Conservation (phyloP, 2,888 invertebrate species). For the Gymnosoma rotundatum region DNA sequence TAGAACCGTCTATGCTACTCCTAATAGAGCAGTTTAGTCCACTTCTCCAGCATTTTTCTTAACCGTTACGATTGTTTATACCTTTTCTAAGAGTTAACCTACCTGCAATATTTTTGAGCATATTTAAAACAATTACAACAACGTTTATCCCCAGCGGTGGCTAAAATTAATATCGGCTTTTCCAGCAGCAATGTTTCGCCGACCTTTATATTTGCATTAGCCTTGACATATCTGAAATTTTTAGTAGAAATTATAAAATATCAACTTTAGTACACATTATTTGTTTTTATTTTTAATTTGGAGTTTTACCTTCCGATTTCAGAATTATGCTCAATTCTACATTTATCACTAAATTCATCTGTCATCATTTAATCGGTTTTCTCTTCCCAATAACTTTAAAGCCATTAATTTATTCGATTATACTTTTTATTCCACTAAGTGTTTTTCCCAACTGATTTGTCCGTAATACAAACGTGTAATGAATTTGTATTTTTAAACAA, state of each 20-base stretch:
- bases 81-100: slow-evolving; percentile 47
- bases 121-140: slow-evolving; percentile 84
- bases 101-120: slow-evolving; percentile 78
- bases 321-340: slow-evolving; percentile 75
- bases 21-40: too few species aligned
- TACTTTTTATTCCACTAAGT: background rate
- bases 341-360: slow-evolving; percentile 77
- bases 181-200: slow-evolving; percentile 85
- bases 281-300: background rate
- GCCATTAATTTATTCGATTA: background rate
- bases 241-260: background rate
- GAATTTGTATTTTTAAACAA: slow-evolving; percentile 43
- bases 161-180: slow-evolving; percentile 84
- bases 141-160: slow-evolving; percentile 77
- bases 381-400: background rate
- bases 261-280: background rate
- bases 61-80: too few species aligned
- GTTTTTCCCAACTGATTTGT: slow-evolving; percentile 25
- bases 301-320: slow-evolving; percentile 76
- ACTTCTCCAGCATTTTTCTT: too few species aligned
- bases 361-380: slow-evolving; percentile 51
- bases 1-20: too few species aligned
- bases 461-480: slow-evolving; percentile 47
- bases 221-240: slow-evolving; percentile 83
- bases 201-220: slow-evolving; percentile 83